phyloP scores from a whole-genome alignment of 2,113 vertebrate genomes.

The Oxyura jamaicensis region DNA sequence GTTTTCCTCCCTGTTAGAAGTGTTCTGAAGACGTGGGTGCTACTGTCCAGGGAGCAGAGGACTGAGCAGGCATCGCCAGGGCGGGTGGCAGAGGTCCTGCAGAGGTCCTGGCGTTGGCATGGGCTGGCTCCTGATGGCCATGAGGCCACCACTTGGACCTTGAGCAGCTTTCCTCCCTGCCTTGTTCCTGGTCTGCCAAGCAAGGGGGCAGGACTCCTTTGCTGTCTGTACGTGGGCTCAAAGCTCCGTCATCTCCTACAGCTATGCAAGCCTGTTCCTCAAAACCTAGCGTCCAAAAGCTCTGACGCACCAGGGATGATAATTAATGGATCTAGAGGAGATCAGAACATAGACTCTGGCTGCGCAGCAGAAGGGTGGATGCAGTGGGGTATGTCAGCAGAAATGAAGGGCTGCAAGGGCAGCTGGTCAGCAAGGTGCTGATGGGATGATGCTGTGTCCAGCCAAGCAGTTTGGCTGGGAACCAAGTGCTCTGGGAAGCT shows the following conservation, averaged over 20 bases:
- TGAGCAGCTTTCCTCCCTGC: background rate
- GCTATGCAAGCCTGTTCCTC: background rate
- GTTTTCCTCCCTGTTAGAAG: slow-evolving; percentile 5
- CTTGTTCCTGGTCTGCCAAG: background rate
- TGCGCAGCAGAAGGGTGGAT: background rate
- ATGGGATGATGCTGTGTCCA: fast-evolving
- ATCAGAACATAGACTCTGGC: background rate
- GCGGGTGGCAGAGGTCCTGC: background rate
- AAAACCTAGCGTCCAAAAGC: background rate
- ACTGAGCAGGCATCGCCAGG: background rate
- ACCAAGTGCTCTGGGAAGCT: background rate
- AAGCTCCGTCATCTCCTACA: background rate
- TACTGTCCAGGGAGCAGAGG: background rate
- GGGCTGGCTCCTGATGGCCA: background rate
- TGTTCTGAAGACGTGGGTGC: background rate
- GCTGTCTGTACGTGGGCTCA: background rate
- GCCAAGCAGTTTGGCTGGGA: background rate
- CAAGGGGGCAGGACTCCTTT: fast-evolving
- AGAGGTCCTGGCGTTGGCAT: no score
- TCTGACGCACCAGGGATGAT: no score
- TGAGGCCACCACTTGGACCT: background rate
- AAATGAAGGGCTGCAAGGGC: background rate
- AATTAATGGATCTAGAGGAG: background rate
- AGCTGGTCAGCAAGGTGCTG: background rate
- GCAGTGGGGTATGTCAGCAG: background rate